These are phyloP conservation scores for Idaea dimidiata DNA, from an alignment of 2,888 invertebrate species.

Conservation along the genomic window DNA sequence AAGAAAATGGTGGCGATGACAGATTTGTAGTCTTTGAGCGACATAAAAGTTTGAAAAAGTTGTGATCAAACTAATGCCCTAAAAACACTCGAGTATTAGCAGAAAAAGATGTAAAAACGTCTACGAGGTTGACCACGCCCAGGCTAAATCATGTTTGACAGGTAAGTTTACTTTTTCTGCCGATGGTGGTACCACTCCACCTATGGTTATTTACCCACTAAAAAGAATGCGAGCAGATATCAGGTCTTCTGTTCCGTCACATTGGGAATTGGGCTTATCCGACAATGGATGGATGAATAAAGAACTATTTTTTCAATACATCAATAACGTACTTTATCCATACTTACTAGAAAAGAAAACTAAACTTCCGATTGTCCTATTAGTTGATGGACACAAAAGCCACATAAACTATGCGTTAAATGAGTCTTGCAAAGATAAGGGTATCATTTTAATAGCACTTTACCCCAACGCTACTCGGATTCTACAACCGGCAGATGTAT, in stretches of 20 bases:
- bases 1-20: too few species aligned
- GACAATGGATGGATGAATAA: too few species aligned
- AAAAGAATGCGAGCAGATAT: constrained; percentile 40
- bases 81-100: too few species aligned
- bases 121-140: too few species aligned
- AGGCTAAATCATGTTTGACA: constrained; percentile 44
- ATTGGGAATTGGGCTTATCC: constrained; percentile 40
- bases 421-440: constrained; percentile 12
- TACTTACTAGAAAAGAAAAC: too few species aligned
- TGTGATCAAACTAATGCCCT: too few species aligned
- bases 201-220: constrained; percentile 49
- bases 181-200: constrained; percentile 40
- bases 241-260: constrained; percentile 35
- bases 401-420: constrained; percentile 16
- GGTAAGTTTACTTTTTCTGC: constrained; percentile 53
- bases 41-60: too few species aligned
- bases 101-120: too few species aligned
- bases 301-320: constrained; percentile 20
- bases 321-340: constrained; percentile 5
- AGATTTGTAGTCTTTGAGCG: too few species aligned
- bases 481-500: too few species aligned
- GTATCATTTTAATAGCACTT: constrained; percentile 20
- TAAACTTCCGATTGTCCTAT: background rate
- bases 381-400: constrained; percentile 19
- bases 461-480: too few species aligned